phyloP scores from a whole-genome alignment of 1,140 invertebrate species.

The Belonocnema kinseyi region DNA sequence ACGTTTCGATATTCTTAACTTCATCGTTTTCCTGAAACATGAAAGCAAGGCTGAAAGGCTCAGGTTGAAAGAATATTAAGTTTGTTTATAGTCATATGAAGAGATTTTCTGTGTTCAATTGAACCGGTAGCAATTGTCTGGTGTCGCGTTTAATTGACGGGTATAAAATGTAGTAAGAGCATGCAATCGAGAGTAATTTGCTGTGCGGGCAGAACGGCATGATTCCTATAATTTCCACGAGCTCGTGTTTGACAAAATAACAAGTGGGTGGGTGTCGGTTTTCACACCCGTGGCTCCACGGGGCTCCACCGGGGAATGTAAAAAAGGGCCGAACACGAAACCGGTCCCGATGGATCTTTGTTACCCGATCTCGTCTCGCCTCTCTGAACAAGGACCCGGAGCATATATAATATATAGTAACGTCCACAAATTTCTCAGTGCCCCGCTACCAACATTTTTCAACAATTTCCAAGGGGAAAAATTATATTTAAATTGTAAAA shows the following conservation, averaged over 20 bases:
- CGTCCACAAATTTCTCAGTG: background rate
- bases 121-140: constrained; percentile 44
- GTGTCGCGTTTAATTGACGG: constrained; percentile 62
- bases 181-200: constrained; percentile 63
- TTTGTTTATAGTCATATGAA: background rate
- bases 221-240: constrained; percentile 72
- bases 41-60: background rate
- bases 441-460: background rate
- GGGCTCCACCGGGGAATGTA: constrained; percentile 68
- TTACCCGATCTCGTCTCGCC: constrained; percentile 38
- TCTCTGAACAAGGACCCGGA: constrained; percentile 48
- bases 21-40: background rate
- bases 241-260: constrained; percentile 74
- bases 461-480: too few relatives aligned
- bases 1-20: too few relatives aligned
- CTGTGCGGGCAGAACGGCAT: constrained; percentile 49
- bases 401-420: background rate
- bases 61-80: background rate
- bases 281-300: constrained; percentile 72
- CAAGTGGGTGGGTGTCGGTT: constrained; percentile 75
- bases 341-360: constrained; percentile 75
- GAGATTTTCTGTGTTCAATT: background rate
- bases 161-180: constrained; percentile 58
- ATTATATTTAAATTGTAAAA: too few relatives aligned
- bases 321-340: constrained; percentile 67